These are phyloP conservation scores for Scophthalmus maximus DNA, from an alignment of 2,113 vertebrate species.

Conservation along the genomic window DNA sequence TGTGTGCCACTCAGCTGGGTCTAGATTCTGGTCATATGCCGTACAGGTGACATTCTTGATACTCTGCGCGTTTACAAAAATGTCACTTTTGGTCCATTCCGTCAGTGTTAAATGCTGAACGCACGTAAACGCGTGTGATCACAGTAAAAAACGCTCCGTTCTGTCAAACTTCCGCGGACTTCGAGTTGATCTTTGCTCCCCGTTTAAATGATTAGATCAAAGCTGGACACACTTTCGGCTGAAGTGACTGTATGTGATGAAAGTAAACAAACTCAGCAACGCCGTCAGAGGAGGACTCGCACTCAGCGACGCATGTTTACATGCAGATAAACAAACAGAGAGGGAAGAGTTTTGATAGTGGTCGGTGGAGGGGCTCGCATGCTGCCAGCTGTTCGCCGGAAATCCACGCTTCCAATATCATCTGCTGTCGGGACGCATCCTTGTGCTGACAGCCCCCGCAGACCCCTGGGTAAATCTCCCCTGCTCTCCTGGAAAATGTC, in stretches of 20 bases:
- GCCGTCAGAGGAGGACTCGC: neutral
- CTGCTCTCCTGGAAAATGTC: conserved; percentile 53
- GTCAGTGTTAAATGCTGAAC: too few relatives aligned
- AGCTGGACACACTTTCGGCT: conserved; percentile 3
- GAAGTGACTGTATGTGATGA: neutral
- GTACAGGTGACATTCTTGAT: too few relatives aligned
- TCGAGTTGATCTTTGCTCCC: neutral
- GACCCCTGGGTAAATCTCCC: conserved; percentile 39
- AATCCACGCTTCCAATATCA: neutral
- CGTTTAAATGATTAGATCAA: neutral
- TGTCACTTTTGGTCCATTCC: too few relatives aligned
- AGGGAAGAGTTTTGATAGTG: neutral
- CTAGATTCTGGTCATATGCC: too few relatives aligned
- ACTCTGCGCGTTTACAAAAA: neutral
- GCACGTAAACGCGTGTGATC: too few relatives aligned
- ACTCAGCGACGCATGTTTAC: neutral
- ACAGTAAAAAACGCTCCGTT: neutral
- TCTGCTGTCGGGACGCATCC: conserved; percentile 8
- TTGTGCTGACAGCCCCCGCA: neutral
- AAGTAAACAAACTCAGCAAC: conserved; percentile 5
- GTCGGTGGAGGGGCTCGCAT: neutral
- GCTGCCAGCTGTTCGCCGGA: conserved; percentile 1
- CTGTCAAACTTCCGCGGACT: neutral
- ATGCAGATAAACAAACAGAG: conserved; percentile 36
- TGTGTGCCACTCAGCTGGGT: neutral